Evolutionary conservation across 2,113 vertebrate genomes (phyloP), one percentile per base, ranked within the genome.

Genomic region (Lophura nycthemera): DNA sequence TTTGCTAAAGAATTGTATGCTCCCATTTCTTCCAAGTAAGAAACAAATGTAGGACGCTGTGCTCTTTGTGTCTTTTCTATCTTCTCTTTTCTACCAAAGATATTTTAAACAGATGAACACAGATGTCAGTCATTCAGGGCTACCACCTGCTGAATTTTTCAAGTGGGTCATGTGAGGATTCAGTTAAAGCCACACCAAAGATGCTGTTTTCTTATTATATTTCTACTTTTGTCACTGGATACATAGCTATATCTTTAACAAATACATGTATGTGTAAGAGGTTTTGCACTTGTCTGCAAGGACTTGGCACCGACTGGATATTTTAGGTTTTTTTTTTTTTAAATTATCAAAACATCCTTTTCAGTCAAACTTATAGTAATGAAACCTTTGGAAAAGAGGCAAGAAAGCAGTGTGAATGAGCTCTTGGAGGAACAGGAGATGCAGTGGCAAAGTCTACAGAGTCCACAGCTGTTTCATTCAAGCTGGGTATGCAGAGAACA

Each of bases 91-190:
- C 36, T 57, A 45, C 32, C 36, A 78, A 86, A 88, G 72, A 29
- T 16, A 45, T 82, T 90, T 90, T 63, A 94, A 92, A 87, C 12
- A 82, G 77, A 84, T 89, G 63, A 90, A 79, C 77, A 69, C 7
- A 72, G n/a, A 73, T 60, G 54, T 38, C 92, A 85, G n/a, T 85
- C 83, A 90, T 72, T 63, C 18, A 73, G 66, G 61, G 63, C n/a
- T 73, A 61, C 77, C 40, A 63, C 80, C 84, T 91, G 54, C 67
- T 79, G 86, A 73, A 38, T 59, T 75, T 67, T 77, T 61, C 52
- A 67, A 71, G 34, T 29, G 29, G 32, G 63, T 77, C 66, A 38
- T 22, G 5, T 38, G 47, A 90, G 43, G 12, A 10, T 73, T 90
- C 54, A 54, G 29, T 65, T 48, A 82, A 66, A 90, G 15, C 63